Conservation (phyloP, 2,797 vertebrate species). For the Thalassophryne amazonica region DNA sequence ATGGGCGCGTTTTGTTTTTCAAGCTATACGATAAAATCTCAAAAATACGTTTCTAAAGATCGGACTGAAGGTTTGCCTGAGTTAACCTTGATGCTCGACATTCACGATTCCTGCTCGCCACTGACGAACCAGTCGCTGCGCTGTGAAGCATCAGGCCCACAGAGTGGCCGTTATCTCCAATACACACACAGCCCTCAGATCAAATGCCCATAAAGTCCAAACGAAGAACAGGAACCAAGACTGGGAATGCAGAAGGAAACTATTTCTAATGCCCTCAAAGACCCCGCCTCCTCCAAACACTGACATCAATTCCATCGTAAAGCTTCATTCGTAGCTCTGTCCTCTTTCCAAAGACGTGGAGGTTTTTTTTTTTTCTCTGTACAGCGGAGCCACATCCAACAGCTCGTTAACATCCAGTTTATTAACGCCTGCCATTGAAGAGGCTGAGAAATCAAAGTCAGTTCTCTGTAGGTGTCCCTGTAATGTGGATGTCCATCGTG, state of each 20-base stretch:
- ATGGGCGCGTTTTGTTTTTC: constrained; percentile 26
- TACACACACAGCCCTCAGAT: constrained; percentile 29
- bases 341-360: background rate
- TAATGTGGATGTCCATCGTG: background rate
- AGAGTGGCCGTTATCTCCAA: constrained; percentile 4
- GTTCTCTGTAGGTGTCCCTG: background rate
- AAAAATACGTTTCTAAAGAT: constrained; percentile 40
- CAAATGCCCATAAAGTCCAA: constrained; percentile 52
- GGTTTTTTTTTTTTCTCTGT: constrained; percentile 7
- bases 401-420: background rate
- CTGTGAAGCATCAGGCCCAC: constrained; percentile 25
- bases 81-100: constrained; percentile 57
- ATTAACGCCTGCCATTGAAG: background rate
- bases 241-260: constrained; percentile 34
- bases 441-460: background rate
- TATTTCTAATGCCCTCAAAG: constrained; percentile 7
- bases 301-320: too few species aligned
- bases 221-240: background rate
- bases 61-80: constrained; percentile 67
- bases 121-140: constrained; percentile 1
- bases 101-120: constrained; percentile 26
- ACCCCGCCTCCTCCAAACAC: constrained; percentile 7
- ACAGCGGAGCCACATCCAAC: constrained; percentile 4
- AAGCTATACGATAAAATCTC: constrained; percentile 28
- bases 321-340: too few species aligned